Evolutionary conservation across 2,113 vertebrate genomes (phyloP).

Genomic region (Zosterops hypoxanthus): DNA sequence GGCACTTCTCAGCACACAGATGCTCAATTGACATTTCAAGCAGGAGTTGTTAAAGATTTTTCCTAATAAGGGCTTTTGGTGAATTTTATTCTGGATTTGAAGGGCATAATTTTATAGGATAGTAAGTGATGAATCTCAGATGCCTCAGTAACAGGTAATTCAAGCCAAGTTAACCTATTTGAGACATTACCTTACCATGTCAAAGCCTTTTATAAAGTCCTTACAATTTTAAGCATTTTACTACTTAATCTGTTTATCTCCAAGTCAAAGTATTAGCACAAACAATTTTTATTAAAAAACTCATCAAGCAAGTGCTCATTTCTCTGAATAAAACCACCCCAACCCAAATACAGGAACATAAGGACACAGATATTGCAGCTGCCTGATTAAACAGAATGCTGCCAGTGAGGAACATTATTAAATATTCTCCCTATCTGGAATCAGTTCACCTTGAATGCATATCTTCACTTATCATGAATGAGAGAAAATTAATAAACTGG

Average conservation of each 20-base stretch:
- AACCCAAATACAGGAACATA: not conserved
- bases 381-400: not conserved
- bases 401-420: not conserved
- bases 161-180: not conserved
- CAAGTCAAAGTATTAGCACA: not conserved
- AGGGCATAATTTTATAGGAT: not conserved
- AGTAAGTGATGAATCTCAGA: not conserved
- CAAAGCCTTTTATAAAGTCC: not conserved
- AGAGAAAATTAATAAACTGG: rapidly evolving
- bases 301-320: rapidly evolving
- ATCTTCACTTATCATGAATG: rapidly evolving
- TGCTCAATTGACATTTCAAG: not conserved
- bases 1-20: not conserved
- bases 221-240: not conserved
- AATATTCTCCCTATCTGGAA: not conserved
- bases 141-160: not conserved
- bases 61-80: not conserved
- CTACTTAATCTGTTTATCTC: not conserved
- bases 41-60: not conserved
- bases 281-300: not conserved
- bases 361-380: not conserved
- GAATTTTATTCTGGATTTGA: not conserved
- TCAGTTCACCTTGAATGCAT: not conserved
- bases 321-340: not conserved
- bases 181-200: not conserved